A percentile compares a stretch with the other conserved stretches of the same genome.
These are phyloP conservation scores for Argyra leucocephala DNA, from an alignment of 2,888 invertebrate species.

Conservation along the genomic window DNA sequence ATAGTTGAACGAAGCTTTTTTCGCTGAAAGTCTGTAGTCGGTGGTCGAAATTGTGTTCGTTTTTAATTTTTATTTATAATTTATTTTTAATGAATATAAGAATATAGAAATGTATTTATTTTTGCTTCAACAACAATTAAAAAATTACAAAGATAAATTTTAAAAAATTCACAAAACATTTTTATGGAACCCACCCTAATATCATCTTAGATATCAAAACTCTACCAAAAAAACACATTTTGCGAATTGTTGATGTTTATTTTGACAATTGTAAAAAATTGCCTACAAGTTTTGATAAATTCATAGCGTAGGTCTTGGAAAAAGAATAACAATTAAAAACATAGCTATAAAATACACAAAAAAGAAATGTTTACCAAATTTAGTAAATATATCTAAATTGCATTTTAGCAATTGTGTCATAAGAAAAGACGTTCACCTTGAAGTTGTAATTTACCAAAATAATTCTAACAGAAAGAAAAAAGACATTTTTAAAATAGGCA, in stretches of 20 bases:
- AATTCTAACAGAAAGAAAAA: not conserved
- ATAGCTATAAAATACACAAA: not conserved
- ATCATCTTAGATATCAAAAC: not conserved
- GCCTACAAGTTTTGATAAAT: not conserved
- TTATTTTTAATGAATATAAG: too few relatives aligned
- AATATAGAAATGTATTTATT: too few relatives aligned
- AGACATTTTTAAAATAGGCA: not conserved
- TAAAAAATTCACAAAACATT: too few relatives aligned
- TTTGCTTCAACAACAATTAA: too few relatives aligned
- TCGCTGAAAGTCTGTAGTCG: too few relatives aligned
- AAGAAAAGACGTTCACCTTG: not conserved
- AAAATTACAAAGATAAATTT: too few relatives aligned
- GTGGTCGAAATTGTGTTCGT: too few relatives aligned
- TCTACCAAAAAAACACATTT: not conserved
- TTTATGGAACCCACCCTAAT: too few relatives aligned
- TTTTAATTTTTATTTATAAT: too few relatives aligned
- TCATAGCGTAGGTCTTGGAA: not conserved
- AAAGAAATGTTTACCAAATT: not conserved
- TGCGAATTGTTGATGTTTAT: not conserved
- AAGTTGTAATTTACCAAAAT: conserved; percentile 2
- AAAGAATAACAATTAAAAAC: not conserved
- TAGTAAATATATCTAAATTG: conserved; percentile 3
- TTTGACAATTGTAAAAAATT: not conserved
- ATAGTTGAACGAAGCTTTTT: too few relatives aligned
- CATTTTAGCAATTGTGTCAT: conserved; percentile 1